Evolutionary conservation across 2,888 invertebrate species (phyloP).

Genomic region (Ypsolopha scabrella): DNA sequence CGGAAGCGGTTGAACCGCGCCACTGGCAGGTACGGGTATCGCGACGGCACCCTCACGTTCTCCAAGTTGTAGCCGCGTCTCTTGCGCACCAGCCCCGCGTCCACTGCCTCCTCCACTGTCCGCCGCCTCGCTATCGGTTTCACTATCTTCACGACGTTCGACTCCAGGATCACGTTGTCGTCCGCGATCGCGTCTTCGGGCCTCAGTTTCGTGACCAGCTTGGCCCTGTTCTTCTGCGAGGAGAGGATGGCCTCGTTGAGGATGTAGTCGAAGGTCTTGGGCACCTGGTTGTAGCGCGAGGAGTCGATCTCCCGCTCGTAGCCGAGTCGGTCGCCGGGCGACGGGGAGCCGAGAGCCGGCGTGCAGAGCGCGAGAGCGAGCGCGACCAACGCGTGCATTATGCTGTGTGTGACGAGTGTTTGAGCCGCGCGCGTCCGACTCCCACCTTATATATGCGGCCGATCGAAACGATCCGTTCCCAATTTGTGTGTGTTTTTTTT

Average conservation of each 20-base stretch:
- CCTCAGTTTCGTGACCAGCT: slow-evolving; percentile 46
- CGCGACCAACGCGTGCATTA: slow-evolving; percentile 60
- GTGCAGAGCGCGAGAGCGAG: slow-evolving; percentile 27
- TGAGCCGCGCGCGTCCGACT: slow-evolving; percentile 58
- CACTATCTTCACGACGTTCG: slow-evolving; percentile 50
- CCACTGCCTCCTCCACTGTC: slow-evolving; percentile 22
- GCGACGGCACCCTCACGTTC: slow-evolving; percentile 59
- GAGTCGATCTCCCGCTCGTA: slow-evolving; percentile 56
- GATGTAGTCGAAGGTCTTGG: slow-evolving; percentile 41
- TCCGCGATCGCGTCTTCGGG: slow-evolving; percentile 47
- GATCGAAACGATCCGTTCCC: slow-evolving; percentile 61
- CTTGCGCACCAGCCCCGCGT: slow-evolving; percentile 38
- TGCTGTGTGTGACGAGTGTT: slow-evolving; percentile 54
- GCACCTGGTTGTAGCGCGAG: slow-evolving; percentile 42
- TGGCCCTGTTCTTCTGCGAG: slow-evolving; percentile 46
- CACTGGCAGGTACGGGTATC: slow-evolving; percentile 59
- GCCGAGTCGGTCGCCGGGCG: slow-evolving; percentile 40
- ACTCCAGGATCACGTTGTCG: slow-evolving; percentile 57
- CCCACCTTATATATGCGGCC: slow-evolving; percentile 62
- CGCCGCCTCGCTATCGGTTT: slow-evolving; percentile 24
- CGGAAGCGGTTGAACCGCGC: slow-evolving; percentile 53
- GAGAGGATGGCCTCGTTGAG: slow-evolving; percentile 40
- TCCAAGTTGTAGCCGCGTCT: slow-evolving; percentile 63
- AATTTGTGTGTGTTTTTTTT: slow-evolving; percentile 54
- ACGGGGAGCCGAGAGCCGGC: slow-evolving; percentile 29